Base-by-base conservation (phyloP, 2,113 vertebrate genomes). In the Circaetus gallicus region DNA sequence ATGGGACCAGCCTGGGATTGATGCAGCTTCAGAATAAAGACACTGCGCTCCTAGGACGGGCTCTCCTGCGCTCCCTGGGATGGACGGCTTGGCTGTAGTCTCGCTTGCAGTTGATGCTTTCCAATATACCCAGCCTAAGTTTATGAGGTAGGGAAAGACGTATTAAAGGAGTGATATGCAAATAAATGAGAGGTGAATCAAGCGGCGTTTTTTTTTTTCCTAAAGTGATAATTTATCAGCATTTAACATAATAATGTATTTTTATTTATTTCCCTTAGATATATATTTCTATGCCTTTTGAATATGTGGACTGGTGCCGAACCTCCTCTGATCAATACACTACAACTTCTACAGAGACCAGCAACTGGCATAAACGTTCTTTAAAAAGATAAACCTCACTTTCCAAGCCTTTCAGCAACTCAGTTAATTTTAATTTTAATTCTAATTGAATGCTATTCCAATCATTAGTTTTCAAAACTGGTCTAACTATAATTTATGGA, bases 41-140 rank as follows among this genome's bases (percentile, higher is more conserved):
- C 22, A 5, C 9, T 24, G 52, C 0, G 2, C 6, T 29, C 21
- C 40, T 7, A 32, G 55, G n/a, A 79, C 1, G 8, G 38, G 13
- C 24, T 63, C 36, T 52, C 40, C 32, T 32, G 11, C 9, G 26
- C 36, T 61, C 22, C 7, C 31, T 62, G 49, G 20, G 25, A 8
- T 19, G 13, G 29, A 24, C 5, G 13, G 32, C 20, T 82, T 72
- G 77, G 42, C 47, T 66, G 62, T 22, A n/a, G 32, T 52, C 47
- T 66, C 10, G 19, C 76, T 71, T 61, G 24, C 31, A 58, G 36
- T 16, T 61, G 36, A 15, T 67, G 18, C 17, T 82, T 81, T 78
- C 43, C n/a, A 52, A 20, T 14, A 43, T 10, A 42, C 13, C 12
- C 21, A 47, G 28, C 10, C 80, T 53, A 42, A 24, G 7, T 62